A percentile compares a stretch with the other conserved stretches of the same genome.
These are phyloP conservation scores for Percopsis transmontana DNA, from an alignment of 2,113 vertebrate genomes.

Conservation along the genomic window DNA sequence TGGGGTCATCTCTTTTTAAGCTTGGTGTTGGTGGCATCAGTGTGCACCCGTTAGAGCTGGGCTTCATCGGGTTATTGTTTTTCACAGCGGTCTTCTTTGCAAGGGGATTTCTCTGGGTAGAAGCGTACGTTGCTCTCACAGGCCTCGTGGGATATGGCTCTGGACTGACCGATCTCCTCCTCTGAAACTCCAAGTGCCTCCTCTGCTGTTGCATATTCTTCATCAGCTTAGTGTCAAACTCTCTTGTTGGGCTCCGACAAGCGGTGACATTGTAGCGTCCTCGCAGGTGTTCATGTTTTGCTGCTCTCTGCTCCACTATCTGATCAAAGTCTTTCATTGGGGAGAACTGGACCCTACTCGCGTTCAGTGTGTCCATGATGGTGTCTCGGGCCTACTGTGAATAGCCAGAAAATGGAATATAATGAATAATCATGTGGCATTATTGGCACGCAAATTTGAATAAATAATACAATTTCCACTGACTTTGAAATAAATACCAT, in stretches of 20 bases:
- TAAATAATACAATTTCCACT: background rate
- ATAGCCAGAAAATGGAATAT: background rate
- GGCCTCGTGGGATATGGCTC: constrained; percentile 12
- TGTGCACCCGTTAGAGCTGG: constrained; percentile 20
- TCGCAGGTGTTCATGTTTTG: constrained; percentile 68
- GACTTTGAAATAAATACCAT: background rate
- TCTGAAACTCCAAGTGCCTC: constrained; percentile 75
- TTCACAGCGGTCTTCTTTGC: constrained; percentile 16
- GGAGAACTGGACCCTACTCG: constrained; percentile 22
- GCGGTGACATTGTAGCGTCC: constrained; percentile 76
- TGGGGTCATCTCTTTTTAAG: constrained; percentile 15
- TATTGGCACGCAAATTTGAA: background rate
- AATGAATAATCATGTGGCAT: background rate
- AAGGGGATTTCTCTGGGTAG: constrained; percentile 15
- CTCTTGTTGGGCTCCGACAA: constrained; percentile 73
- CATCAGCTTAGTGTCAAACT: constrained; percentile 52
- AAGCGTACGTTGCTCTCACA: constrained; percentile 8
- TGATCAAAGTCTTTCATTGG: constrained; percentile 62
- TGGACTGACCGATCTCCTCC: constrained; percentile 68
- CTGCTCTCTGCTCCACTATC: constrained; percentile 64
- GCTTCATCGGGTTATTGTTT: background rate
- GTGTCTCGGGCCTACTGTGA: background rate
- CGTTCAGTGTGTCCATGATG: constrained; percentile 58
- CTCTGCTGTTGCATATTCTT: constrained; percentile 71
- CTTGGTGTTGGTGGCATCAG: constrained; percentile 15